These are phyloP conservation scores for Saxidomus purpurata DNA, from an alignment of 1,140 invertebrate species.

Conservation along the genomic window DNA sequence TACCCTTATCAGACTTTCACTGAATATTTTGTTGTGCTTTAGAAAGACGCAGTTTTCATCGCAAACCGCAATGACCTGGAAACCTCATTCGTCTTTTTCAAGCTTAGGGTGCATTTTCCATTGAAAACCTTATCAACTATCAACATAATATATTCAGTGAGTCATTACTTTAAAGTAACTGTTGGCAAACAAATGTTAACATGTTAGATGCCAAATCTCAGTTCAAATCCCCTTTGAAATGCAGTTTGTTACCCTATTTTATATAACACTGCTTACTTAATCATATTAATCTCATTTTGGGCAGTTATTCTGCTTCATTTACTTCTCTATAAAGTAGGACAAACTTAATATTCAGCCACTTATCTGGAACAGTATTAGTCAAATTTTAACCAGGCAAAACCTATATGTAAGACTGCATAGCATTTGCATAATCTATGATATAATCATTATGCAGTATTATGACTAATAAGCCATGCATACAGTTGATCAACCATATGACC, in stretches of 20 bases:
- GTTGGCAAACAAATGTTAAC: background rate
- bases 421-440: no score
- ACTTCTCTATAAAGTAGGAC: background rate
- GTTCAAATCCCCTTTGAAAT: background rate
- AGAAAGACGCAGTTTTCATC: no score
- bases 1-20: no score
- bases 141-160: background rate
- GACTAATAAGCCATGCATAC: no score
- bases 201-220: background rate
- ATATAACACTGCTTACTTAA: background rate
- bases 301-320: background rate
- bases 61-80: background rate
- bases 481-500: no score
- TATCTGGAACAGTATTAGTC: no score
- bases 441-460: no score
- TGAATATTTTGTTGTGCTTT: no score
- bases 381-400: no score
- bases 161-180: no score
- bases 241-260: background rate
- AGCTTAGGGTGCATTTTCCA: background rate
- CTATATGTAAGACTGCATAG: no score
- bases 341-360: background rate
- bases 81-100: background rate
- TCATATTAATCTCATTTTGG: background rate
- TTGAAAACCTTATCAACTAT: background rate